A percentile compares a stretch with the other conserved stretches of the same genome.
These are phyloP conservation scores for Nycteola revayana DNA, from an alignment of 2,888 invertebrate species.

Conservation along the genomic window DNA sequence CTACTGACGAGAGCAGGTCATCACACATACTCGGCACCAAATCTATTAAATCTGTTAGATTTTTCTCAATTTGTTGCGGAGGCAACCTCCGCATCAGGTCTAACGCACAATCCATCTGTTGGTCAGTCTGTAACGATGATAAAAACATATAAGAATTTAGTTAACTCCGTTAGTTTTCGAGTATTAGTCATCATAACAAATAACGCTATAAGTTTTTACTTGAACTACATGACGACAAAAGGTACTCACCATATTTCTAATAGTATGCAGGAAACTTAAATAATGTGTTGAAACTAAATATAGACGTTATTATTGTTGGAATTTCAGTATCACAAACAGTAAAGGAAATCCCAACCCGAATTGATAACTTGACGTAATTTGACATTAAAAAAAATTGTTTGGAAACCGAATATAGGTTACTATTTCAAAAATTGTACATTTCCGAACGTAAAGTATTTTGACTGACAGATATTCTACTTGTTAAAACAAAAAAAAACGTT, in stretches of 20 bases:
- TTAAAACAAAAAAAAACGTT: too few relatives aligned
- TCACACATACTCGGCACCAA: conserved; percentile 97
- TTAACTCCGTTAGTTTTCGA: conserved; percentile 40
- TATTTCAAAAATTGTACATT: too few relatives aligned
- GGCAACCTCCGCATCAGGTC: conserved; percentile 99
- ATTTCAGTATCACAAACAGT: conserved; percentile 24
- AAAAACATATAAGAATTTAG: conserved; percentile 34
- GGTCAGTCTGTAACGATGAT: conserved; percentile 87
- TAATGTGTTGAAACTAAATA: conserved; percentile 24
- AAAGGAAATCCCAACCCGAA: conserved; percentile 43
- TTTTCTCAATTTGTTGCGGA: conserved; percentile 99
- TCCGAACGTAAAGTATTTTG: too few relatives aligned
- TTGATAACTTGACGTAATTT: conserved; percentile 41
- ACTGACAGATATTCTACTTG: too few relatives aligned
- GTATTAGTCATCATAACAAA: conserved; percentile 78
- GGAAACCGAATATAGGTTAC: conserved; percentile 16
- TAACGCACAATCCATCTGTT: conserved; percentile 99
- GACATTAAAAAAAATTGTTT: conserved; percentile 29
- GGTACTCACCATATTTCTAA: conserved; percentile 48
- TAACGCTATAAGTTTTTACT: conserved; percentile 25
- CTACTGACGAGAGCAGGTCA: conserved; percentile 97
- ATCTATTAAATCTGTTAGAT: conserved; percentile 98
- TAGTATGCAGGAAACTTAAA: conserved; percentile 22
- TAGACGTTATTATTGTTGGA: conserved; percentile 22
- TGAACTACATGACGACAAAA: conserved; percentile 9